Evolutionary conservation across 2,888 invertebrate species (phyloP).

Genomic region (Ormyrus rosae): DNA sequence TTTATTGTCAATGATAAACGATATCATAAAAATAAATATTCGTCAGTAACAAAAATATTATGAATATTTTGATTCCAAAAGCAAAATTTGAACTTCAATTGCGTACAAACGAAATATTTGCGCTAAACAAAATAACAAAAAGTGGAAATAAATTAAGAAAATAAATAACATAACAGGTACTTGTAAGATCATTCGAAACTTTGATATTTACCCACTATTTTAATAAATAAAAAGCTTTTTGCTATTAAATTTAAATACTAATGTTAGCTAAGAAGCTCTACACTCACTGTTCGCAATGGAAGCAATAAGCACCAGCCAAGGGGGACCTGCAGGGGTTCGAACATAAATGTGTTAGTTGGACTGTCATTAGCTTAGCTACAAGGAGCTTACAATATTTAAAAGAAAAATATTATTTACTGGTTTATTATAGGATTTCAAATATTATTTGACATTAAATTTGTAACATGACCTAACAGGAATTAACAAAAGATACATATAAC

Average conservation of each 20-base stretch:
- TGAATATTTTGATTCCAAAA: no score
- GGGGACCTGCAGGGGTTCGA: slow-evolving; percentile 76
- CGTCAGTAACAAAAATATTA: no score
- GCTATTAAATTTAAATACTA: slow-evolving; percentile 4
- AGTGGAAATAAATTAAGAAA: not conserved
- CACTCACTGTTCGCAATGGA: slow-evolving; percentile 81
- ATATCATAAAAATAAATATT: no score
- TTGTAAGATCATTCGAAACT: slow-evolving; percentile 16
- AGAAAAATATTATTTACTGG: no score
- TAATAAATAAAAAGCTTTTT: slow-evolving; percentile 23
- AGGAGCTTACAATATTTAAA: not conserved
- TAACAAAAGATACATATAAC: not conserved
- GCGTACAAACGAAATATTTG: no score
- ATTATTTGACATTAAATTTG: no score
- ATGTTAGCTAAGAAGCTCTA: slow-evolving; percentile 51
- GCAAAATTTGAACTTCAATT: no score
- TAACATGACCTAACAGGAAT: no score
- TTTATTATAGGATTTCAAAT: no score
- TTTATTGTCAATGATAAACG: no score
- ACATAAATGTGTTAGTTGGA: slow-evolving; percentile 54
- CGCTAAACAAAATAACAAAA: no score
- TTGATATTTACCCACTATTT: slow-evolving; percentile 25
- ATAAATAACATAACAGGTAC: no score
- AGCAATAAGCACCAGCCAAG: slow-evolving; percentile 78
- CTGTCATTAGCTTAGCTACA: slow-evolving; percentile 52